Evolutionary conservation across 2,888 invertebrate species (phyloP).

Genomic region (Sepiola atlantica): DNA sequence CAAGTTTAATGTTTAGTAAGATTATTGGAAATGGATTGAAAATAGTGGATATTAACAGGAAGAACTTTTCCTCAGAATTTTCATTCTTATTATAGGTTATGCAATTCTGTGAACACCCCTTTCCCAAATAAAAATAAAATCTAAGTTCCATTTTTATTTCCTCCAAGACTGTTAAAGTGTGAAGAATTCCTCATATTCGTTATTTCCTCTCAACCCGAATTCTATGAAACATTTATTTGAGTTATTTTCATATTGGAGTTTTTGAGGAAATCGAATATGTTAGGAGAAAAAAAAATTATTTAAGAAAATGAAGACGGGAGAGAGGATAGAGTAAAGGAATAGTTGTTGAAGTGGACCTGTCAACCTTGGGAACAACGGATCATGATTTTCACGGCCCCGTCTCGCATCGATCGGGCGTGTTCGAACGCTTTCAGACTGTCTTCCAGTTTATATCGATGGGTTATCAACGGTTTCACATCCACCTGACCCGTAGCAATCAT

Average conservation of each 20-base stretch:
- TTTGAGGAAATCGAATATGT: neutral
- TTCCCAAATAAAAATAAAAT: neutral
- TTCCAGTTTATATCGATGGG: conserved; percentile 68
- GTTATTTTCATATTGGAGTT: neutral
- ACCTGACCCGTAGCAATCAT: conserved; percentile 71
- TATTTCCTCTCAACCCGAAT: neutral
- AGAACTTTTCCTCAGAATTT: neutral
- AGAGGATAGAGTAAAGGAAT: neutral
- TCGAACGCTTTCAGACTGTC: conserved; percentile 86
- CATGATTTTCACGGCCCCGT: conserved; percentile 83
- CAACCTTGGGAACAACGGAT: conserved; percentile 56
- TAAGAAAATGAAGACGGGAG: neutral
- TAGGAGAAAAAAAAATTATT: neutral
- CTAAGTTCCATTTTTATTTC: neutral
- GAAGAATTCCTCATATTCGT: neutral
- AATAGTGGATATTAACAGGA: no score
- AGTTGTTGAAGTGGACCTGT: neutral
- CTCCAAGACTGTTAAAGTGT: neutral
- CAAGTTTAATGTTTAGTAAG: no score
- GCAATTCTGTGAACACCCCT: neutral
- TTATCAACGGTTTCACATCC: conserved; percentile 70
- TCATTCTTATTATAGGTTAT: neutral
- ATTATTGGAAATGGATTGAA: no score
- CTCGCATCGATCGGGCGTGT: conserved; percentile 83
- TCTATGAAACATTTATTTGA: neutral